phyloP scores from a whole-genome alignment of 2,888 invertebrate genomes.

The Tolmerus cingulatus region DNA sequence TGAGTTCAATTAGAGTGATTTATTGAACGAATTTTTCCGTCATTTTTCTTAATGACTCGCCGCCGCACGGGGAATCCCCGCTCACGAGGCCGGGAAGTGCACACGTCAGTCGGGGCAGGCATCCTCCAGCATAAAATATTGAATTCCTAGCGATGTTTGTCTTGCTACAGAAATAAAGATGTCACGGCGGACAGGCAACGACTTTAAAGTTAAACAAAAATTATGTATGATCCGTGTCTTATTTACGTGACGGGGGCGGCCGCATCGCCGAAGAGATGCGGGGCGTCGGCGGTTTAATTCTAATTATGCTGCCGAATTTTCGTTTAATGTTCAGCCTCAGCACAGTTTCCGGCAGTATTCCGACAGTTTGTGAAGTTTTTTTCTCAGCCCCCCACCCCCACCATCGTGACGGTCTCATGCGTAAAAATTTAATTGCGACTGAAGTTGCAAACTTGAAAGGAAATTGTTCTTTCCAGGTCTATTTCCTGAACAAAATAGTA shows the following conservation, averaged over 20 bases:
- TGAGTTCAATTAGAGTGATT: constrained; percentile 48
- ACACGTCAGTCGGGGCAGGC: not conserved
- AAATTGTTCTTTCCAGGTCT: constrained; percentile 5
- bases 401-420: constrained; percentile 18
- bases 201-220: constrained; percentile 46
- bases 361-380: not conserved
- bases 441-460: not conserved
- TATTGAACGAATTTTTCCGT: constrained; percentile 48
- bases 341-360: not conserved
- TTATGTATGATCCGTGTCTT: constrained; percentile 28
- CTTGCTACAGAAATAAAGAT: constrained; percentile 47
- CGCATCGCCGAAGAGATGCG: not conserved
- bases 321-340: not conserved
- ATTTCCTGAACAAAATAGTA: not conserved
- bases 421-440: constrained; percentile 45
- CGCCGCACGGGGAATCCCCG: not conserved
- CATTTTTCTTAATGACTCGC: constrained; percentile 49
- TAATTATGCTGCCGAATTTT: not conserved
- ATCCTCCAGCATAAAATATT: constrained; percentile 43
- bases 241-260: constrained; percentile 3
- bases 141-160: constrained; percentile 40
- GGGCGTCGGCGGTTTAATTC: not conserved
- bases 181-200: constrained; percentile 46
- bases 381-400: not conserved
- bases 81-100: not conserved